Base-by-base conservation (phyloP, 1,140 invertebrate genomes). In the Leptinotarsa texana region DNA sequence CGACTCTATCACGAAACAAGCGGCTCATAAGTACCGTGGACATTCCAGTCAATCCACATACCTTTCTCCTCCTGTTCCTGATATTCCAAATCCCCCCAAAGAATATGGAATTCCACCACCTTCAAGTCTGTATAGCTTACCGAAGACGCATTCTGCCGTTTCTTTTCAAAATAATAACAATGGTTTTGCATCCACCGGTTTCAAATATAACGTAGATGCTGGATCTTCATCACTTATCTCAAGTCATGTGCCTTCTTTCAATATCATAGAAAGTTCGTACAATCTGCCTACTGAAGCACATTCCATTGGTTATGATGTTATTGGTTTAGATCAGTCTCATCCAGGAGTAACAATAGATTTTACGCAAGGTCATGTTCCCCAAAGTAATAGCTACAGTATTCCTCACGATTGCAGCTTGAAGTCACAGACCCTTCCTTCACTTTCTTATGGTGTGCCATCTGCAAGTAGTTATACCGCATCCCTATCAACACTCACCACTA, bases 11-110 rank as follows among this genome's bases (percentile, higher is more conserved):
- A 90, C 87, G 75, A 89, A 85, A 80, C 87, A 81, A 21, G 88
- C 88, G 1, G 87, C 87, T 69, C 87, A 89, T n/a, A 88, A 89
- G 75, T 88, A 89, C 78, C 22, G 82, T 3, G 78, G 65, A 22
- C 49, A 78, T 77, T 27, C 70, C 42, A 63, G 15, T 62, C 82
- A 88, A 0, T 85, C 86, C 4, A 86, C 89, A 0, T 92, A 92
- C 79, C 85, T 92, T 33, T 91, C 92, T 0, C 91, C 91, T 3
- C 89, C 91, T 3, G 87, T 90, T 17, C 83, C 88, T 24, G 89
- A 91, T 72, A 80, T 88, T 5, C 82, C 86, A 61, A 86, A 76
- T 81, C 79, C 15, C 22, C 3, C 27, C 68, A 47, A 57, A 57
- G 51, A 57, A 8, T 57, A 57, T 57, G 51, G 51, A 57, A 18